Evolutionary conservation across 30 jellyfish, hydroid and myxozoan species (phyloP), one percentile per base, ranked within the genome.

Genomic region (Aurelia sp.): DNA sequence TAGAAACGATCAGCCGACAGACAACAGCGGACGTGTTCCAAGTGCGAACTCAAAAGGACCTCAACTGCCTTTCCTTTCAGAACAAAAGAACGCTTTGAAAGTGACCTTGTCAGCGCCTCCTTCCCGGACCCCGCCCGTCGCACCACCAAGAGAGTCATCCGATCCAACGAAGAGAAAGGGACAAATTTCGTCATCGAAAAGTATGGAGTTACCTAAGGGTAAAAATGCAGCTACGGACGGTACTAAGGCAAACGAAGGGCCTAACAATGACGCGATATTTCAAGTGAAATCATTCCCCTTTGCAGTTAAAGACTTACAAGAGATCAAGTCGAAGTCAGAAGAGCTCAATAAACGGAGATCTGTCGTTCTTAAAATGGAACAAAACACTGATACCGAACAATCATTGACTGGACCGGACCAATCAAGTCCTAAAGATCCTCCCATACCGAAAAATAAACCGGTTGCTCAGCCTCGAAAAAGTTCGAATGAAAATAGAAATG

Each of bases 71-170:
- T 64, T 62, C 3, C 41, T 40, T 62, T 21, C 72, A 21, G 80
- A 52, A 55, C 65, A 6, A 78, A 65, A 48, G 58, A 52, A 59
- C 33, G 12, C 79, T 47, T 64, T 78, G 60, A 78, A 78, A 62
- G 33, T 81, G 41, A 63, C 77, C 33, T 65, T 62, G 11, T 78
- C 89, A 4, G 89, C 71, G 1, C 89, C 89, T 17, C 89, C 48
- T 13, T 78, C 89, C 16, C 33, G 58, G 17, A 60, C n/a, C 50
- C 62, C 77, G 62, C 61, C 53, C 17, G 51, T 66, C n/a, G 33
- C 76, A 30, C 53, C 76, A 21, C 48, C 48, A 9, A 21, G 60
- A 3, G 73, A 7, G 6, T 18, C 60, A 0, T 59, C 69, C 23
- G 33, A 59, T 59, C 33, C 69, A 18, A 59, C 11, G 13, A 59